Evolutionary conservation across 2,113 vertebrate genomes (phyloP).

Genomic region (Phasianus colchicus): DNA sequence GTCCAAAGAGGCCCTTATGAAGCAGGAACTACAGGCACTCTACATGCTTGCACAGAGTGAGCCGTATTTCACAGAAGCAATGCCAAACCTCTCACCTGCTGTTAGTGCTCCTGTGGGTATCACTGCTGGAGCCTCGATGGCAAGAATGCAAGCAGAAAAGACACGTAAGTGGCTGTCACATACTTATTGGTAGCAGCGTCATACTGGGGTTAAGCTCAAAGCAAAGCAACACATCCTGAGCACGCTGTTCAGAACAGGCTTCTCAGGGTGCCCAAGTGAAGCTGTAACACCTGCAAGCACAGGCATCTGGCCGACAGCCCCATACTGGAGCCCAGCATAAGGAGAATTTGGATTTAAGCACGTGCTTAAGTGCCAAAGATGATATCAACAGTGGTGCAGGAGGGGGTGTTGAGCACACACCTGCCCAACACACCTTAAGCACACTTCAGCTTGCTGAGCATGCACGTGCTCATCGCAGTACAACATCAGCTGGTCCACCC

Average conservation of each 20-base stretch:
- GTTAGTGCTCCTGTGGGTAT: constrained; percentile 31
- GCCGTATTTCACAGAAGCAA: background rate
- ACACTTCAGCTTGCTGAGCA: background rate
- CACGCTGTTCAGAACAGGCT: background rate
- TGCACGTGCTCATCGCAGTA: rapidly evolving
- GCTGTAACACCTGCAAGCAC: rapidly evolving
- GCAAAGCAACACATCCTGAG: background rate
- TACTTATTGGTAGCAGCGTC: background rate
- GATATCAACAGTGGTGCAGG: background rate
- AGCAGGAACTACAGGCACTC: background rate
- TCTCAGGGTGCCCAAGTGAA: background rate
- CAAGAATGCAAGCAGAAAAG: constrained; percentile 69
- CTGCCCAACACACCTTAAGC: background rate
- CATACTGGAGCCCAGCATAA: background rate
- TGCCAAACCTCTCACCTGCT: constrained; percentile 52
- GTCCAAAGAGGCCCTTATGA: background rate
- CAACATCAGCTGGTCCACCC: background rate
- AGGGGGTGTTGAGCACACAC: background rate
- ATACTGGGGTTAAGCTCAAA: rapidly evolving
- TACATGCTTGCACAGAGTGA: background rate
- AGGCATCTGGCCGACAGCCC: rapidly evolving
- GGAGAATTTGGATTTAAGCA: background rate
- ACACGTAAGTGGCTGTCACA: background rate
- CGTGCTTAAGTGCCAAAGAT: background rate
- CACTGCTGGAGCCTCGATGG: constrained; percentile 46